Evolutionary conservation across 2,888 invertebrate genomes (phyloP).

Genomic region (Cantharis lateralis): DNA sequence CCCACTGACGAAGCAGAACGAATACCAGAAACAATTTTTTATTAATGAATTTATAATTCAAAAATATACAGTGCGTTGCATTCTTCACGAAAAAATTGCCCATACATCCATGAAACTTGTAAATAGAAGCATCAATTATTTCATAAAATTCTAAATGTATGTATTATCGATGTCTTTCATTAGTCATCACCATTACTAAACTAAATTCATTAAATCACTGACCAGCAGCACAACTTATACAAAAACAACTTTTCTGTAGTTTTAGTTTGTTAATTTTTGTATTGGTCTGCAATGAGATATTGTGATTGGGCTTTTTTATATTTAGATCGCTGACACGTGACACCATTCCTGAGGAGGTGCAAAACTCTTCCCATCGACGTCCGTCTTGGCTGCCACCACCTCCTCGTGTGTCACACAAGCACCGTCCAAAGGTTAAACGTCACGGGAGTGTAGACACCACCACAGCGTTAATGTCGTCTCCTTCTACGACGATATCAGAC

Average conservation of each 20-base stretch:
- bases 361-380: slow-evolving; percentile 43
- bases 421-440: slow-evolving; percentile 64
- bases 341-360: slow-evolving; percentile 71
- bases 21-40: neutral
- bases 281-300: neutral
- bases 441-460: slow-evolving; percentile 67
- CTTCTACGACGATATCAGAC: slow-evolving; percentile 57
- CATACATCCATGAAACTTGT: neutral
- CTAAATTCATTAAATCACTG: neutral
- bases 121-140: neutral
- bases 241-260: neutral
- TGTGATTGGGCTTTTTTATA: neutral
- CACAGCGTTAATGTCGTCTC: slow-evolving; percentile 68
- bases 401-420: slow-evolving; percentile 55
- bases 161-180: neutral
- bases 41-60: neutral
- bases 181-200: neutral
- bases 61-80: neutral
- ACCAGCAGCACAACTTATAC: neutral
- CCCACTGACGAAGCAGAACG: no score
- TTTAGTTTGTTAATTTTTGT: neutral
- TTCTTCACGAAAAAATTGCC: no score
- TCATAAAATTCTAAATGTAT: neutral
- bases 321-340: slow-evolving; percentile 65
- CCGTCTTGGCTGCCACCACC: slow-evolving; percentile 51